Percentiles rank a stretch among this genome's conserved stretches.
These are phyloP conservation scores for Thrips palmi DNA, from an alignment of 1,140 invertebrate genomes.

Conservation along the genomic window DNA sequence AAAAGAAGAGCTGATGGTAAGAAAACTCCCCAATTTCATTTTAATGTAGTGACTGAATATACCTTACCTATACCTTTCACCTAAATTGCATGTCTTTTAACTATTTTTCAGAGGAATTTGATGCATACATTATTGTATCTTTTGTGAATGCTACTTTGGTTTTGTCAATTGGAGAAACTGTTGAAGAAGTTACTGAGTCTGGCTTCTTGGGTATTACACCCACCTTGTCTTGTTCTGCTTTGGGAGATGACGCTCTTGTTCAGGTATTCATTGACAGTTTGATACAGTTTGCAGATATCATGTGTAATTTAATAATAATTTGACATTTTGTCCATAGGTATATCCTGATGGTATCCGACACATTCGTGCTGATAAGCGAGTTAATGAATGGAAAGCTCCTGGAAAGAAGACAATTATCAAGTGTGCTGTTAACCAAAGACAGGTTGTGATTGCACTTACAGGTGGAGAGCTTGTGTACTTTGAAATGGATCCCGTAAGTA, in stretches of 20 bases:
- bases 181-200: slow-evolving; percentile 99
- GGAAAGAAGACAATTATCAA: slow-evolving; percentile 93
- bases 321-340: slow-evolving; percentile 31
- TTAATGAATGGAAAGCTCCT: slow-evolving; percentile 98
- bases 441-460: slow-evolving; percentile 94
- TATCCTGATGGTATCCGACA: slow-evolving; percentile 98
- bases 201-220: slow-evolving; percentile 97
- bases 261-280: slow-evolving; percentile 39
- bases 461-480: slow-evolving; percentile 98
- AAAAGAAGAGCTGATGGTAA: slow-evolving; percentile 88
- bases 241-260: slow-evolving; percentile 93
- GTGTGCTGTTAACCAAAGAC: slow-evolving; percentile 95
- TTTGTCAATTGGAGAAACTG: slow-evolving; percentile 97
- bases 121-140: slow-evolving; percentile 99
- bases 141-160: slow-evolving; percentile 99
- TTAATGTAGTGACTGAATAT: too few species aligned
- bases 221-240: slow-evolving; percentile 87
- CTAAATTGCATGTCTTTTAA: slow-evolving; percentile 22
- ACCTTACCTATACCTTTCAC: not conserved
- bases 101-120: slow-evolving; percentile 83
- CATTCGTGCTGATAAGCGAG: slow-evolving; percentile 90
- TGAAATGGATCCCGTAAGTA: slow-evolving; percentile 94
- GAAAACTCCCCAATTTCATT: slow-evolving; percentile 18
- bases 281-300: not conserved
- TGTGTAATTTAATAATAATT: slow-evolving; percentile 8